Evolutionary conservation across 2,113 vertebrate species (phyloP).

Genomic region (Carollia perspicillata): DNA sequence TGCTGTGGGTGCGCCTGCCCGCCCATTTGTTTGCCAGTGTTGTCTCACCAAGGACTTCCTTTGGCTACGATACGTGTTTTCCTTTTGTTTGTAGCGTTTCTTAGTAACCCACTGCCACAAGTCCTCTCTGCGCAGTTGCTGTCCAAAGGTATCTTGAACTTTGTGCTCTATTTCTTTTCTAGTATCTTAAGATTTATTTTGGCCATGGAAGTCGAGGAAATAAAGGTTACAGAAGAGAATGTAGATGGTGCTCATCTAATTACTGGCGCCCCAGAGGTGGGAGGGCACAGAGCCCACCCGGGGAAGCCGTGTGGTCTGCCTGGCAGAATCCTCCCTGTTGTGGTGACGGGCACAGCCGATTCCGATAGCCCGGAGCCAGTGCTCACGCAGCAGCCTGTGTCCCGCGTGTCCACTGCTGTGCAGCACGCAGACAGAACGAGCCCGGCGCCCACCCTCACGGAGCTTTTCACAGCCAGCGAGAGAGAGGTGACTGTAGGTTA

Average conservation of each 20-base stretch:
- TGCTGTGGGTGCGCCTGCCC: background rate
- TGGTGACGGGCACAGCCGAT: too few species aligned
- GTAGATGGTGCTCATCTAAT: background rate
- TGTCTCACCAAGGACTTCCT: constrained; percentile 8
- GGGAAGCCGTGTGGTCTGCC: background rate
- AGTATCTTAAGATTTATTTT: constrained; percentile 14
- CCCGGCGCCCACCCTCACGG: background rate
- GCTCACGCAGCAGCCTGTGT: background rate
- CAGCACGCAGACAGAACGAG: background rate
- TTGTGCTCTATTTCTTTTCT: constrained; percentile 3
- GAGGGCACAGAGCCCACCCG: background rate
- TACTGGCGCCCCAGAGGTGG: too few species aligned
- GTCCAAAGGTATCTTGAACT: constrained; percentile 14
- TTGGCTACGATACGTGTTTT: constrained; percentile 54
- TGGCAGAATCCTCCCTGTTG: background rate
- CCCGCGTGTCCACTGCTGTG: background rate
- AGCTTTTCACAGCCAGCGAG: background rate
- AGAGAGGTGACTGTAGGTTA: background rate
- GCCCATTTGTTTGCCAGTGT: background rate
- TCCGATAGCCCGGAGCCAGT: background rate
- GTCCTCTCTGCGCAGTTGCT: background rate
- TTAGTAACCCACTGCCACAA: constrained; percentile 48
- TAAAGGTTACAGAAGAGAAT: background rate
- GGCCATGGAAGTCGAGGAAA: background rate
- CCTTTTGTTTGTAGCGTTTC: constrained; percentile 61